Evolutionary conservation across 2,888 invertebrate species (phyloP).

Genomic region (Mylabris sibirica): DNA sequence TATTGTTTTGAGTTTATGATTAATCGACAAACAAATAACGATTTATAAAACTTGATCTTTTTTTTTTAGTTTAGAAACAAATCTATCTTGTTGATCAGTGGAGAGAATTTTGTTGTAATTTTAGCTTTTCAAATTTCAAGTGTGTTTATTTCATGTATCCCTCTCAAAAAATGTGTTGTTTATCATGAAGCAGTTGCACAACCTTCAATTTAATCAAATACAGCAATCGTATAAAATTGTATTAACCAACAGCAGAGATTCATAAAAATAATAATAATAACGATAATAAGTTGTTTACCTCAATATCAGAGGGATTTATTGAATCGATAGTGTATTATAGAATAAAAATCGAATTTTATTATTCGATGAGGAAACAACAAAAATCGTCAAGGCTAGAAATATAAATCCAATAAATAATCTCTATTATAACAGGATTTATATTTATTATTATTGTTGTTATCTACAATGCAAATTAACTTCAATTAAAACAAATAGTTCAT

Average conservation of each 20-base stretch:
- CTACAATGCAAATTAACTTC: not conserved
- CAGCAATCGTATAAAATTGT: not conserved
- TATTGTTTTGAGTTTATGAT: not conserved
- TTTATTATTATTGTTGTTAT: not conserved
- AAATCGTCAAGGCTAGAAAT: not conserved
- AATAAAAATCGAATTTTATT: not conserved
- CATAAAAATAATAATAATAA: not conserved
- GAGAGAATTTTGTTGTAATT: not conserved
- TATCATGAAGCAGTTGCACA: not conserved
- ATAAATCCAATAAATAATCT: not conserved
- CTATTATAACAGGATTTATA: not conserved
- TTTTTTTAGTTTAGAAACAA: not conserved
- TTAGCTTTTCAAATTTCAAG: not conserved
- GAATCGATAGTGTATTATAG: not conserved
- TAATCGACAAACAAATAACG: not conserved
- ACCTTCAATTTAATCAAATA: conserved; percentile 6
- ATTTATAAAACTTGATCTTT: not conserved
- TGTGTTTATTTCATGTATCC: not conserved
- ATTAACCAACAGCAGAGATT: not conserved
- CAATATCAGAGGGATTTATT: conserved; percentile 3
- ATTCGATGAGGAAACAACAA: not conserved
- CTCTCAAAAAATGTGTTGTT: not conserved
- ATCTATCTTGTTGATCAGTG: not conserved
- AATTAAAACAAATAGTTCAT: not conserved
- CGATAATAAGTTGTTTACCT: conserved; percentile 7